Evolutionary conservation across 2,888 invertebrate species (phyloP).

Genomic region (Ecliptopera silaceata): DNA sequence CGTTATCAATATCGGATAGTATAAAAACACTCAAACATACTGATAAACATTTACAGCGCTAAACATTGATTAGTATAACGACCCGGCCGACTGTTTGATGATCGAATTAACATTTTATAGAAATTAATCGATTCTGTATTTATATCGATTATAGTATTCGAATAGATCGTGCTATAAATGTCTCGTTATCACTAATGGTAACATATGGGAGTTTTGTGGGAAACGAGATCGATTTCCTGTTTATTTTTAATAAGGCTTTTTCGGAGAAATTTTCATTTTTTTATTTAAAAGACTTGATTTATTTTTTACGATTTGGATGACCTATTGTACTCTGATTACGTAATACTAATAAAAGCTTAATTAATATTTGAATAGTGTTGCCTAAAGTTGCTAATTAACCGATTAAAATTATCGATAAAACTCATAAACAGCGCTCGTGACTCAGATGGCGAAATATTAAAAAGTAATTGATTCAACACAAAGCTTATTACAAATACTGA

Average conservation of each 20-base stretch:
- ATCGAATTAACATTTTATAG: constrained; percentile 76
- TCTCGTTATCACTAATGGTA: constrained; percentile 77
- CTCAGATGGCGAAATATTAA: constrained; percentile 48
- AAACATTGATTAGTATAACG: constrained; percentile 78
- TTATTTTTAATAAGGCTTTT: constrained; percentile 57
- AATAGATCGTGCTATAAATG: constrained; percentile 68
- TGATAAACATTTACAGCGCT: constrained; percentile 69
- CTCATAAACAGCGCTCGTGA: constrained; percentile 41
- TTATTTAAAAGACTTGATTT: too few relatives aligned
- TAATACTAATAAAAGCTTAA: too few relatives aligned
- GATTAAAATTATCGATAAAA: constrained; percentile 31
- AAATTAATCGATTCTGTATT: constrained; percentile 77
- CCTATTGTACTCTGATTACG: too few relatives aligned
- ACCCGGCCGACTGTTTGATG: constrained; percentile 73
- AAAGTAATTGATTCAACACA: constrained; percentile 70
- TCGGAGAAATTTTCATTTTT: constrained; percentile 12
- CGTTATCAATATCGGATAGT: too few relatives aligned
- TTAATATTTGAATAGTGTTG: constrained; percentile 10
- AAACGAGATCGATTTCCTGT: constrained; percentile 67
- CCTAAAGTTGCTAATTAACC: not conserved
- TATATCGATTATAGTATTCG: constrained; percentile 64
- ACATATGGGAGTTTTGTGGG: constrained; percentile 69
- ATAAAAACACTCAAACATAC: constrained; percentile 45
- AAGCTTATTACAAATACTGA: constrained; percentile 63
- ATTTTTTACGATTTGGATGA: too few relatives aligned